phyloP scores from a whole-genome alignment of 1,140 invertebrate species.

The Holotrichia oblita region DNA sequence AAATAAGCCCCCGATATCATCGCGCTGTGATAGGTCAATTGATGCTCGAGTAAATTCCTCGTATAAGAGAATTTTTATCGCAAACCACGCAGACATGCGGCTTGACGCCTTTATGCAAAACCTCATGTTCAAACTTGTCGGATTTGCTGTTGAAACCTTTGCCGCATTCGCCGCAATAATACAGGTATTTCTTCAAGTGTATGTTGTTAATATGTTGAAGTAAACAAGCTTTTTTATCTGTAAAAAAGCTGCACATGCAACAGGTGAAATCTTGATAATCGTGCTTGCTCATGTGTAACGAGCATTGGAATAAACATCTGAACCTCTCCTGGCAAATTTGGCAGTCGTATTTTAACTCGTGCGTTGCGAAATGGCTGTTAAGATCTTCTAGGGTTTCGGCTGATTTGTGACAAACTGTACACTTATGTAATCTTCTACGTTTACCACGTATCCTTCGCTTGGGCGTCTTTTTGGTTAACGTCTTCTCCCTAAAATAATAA shows the following conservation, averaged over 20 bases:
- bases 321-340: slow-evolving; percentile 47
- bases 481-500: slow-evolving; percentile 6
- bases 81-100: slow-evolving; percentile 71
- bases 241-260: slow-evolving; percentile 26
- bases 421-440: slow-evolving; percentile 23
- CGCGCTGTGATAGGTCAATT: slow-evolving; percentile 16
- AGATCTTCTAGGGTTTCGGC: slow-evolving; percentile 47
- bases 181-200: slow-evolving; percentile 32
- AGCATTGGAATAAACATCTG: slow-evolving; percentile 47
- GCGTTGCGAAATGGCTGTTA: slow-evolving; percentile 50
- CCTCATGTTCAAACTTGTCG: slow-evolving; percentile 65
- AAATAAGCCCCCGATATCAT: slow-evolving; percentile 14
- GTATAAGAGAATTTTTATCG: slow-evolving; percentile 64
- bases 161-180: slow-evolving; percentile 42
- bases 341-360: slow-evolving; percentile 52
- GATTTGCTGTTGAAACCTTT: slow-evolving; percentile 58
- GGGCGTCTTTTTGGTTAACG: slow-evolving; percentile 49
- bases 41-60: slow-evolving; percentile 62
- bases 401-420: slow-evolving; percentile 48
- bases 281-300: slow-evolving; percentile 48
- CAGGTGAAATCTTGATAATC: slow-evolving; percentile 42
- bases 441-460: slow-evolving; percentile 30
- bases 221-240: slow-evolving; percentile 3
- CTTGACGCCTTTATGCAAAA: slow-evolving; percentile 67
- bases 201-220: slow-evolving; percentile 9